Percentiles rank a stretch among this genome's conserved stretches.
Conservation (phyloP, 2,888 invertebrate species). For the Nymphalis c-album region DNA sequence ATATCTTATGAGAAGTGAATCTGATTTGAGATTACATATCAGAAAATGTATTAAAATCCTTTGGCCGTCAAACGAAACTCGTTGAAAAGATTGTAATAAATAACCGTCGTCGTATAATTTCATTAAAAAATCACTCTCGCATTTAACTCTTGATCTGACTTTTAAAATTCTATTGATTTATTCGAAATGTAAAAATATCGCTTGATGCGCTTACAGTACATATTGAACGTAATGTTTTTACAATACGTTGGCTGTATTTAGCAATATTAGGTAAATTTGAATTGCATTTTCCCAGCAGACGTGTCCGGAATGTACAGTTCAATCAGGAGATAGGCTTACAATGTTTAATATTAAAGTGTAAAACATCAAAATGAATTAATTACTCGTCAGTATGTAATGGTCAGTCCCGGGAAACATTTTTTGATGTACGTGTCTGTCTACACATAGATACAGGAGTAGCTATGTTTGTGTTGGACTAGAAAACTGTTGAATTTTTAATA, state of each 20-base stretch:
- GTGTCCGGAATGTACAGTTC: constrained; percentile 5
- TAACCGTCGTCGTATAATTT: neutral
- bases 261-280: constrained; percentile 9
- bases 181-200: neutral
- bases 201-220: neutral
- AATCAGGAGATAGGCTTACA: constrained; percentile 1
- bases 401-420: neutral
- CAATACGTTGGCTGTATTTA: constrained; percentile 10
- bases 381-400: constrained; percentile 2
- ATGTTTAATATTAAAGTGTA: constrained; percentile 1
- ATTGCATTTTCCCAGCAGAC: constrained; percentile 7
- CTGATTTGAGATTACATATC: no score
- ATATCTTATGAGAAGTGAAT: neutral
- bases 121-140: neutral
- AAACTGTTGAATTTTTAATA: neutral
- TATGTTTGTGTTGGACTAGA: neutral
- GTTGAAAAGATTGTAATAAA: neutral
- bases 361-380: constrained; percentile 3
- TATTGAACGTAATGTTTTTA: neutral
- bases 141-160: neutral
- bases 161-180: constrained; percentile 4
- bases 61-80: neutral
- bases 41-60: neutral
- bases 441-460: neutral
- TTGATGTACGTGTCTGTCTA: constrained; percentile 11